Evolutionary conservation across 2,888 invertebrate species (phyloP).

Genomic region (Melinopterus prodromus): DNA sequence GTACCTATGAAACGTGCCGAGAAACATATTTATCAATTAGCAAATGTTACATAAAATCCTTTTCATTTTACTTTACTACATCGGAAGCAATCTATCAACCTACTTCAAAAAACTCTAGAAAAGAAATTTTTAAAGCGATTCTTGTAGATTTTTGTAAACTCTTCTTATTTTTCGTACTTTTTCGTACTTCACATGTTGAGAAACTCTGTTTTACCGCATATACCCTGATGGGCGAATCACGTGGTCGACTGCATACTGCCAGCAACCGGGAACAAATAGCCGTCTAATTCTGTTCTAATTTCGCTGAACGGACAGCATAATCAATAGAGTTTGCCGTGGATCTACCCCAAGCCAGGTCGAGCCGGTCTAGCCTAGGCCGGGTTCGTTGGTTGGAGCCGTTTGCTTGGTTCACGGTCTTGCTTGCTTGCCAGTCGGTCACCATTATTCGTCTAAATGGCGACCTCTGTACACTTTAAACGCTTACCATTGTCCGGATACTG

Average conservation of each 20-base stretch:
- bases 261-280: slow-evolving; percentile 45
- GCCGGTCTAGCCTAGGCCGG: neutral
- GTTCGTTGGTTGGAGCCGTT: neutral
- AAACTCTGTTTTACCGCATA: neutral
- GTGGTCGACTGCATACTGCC: slow-evolving; percentile 45
- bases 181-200: neutral
- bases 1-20: too few relatives aligned
- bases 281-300: slow-evolving; percentile 47
- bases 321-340: slow-evolving; percentile 43
- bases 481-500: slow-evolving; percentile 18
- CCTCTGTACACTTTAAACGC: slow-evolving; percentile 26
- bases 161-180: neutral
- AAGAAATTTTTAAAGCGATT: too few relatives aligned
- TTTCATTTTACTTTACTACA: too few relatives aligned
- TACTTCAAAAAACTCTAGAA: too few relatives aligned
- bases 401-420: slow-evolving; percentile 9
- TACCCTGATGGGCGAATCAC: slow-evolving; percentile 36
- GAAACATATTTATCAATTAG: too few relatives aligned
- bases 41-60: too few relatives aligned
- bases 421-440: slow-evolving; percentile 8
- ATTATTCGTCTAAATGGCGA: slow-evolving; percentile 28
- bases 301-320: slow-evolving; percentile 51
- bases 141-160: neutral
- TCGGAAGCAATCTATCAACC: too few relatives aligned
- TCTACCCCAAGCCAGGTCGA: neutral